Evolutionary conservation across 1,140 invertebrate genomes (phyloP), one percentile per base, ranked within the genome.

Genomic region (Drosophila sulfurigaster): DNA sequence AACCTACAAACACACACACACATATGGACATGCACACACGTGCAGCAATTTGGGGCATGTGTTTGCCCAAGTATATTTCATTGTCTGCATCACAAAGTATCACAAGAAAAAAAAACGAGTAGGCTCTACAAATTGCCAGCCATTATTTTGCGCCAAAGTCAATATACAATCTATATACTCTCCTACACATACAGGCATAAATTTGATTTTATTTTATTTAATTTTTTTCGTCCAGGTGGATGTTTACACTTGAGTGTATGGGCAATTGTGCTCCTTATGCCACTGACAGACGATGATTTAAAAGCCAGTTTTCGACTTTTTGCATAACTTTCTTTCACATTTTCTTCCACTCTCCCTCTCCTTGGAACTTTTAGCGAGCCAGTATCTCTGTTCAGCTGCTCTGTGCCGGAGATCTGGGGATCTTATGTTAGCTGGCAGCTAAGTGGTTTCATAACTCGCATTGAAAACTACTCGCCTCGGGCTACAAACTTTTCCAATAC

Each of bases 91-190:
- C 58, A n/a, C 62, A 28, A 16, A 49, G 52, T n/a, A 49, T 25
- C 32, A 32, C 32, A 41, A 15, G 15, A 56, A 20, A 56, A 32
- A 54, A 35, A 65, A 35, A 41, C 49, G 57, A 62, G 58, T 73
- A 82, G 83, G 72, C 80, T 56, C 80, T 85, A 88, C 86, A 89
- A 89, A 89, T 89, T 89, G 81, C 72, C 45, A 74, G 78, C 85
- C 85, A 89, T 89, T 89, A 89, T 81, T 89, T 68, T 72, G 65
- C 68, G 57, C 65, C 81, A 79, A 81, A 85, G 81, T 82, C 85
- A 89, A 89, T 89, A 89, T 78, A 79, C 64, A 69, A 78, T 75
- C 64, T 75, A 52, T 72, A 56, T 58, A 64, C 15, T 25, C 45
- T 3, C 3, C 3, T 25, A n/a, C 4, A 49, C 41, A 63, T 54